A percentile compares a stretch with the other conserved stretches of the same genome.
Conservation (phyloP, 2,888 invertebrate species). For the Acanthacorydalis orientalis region DNA sequence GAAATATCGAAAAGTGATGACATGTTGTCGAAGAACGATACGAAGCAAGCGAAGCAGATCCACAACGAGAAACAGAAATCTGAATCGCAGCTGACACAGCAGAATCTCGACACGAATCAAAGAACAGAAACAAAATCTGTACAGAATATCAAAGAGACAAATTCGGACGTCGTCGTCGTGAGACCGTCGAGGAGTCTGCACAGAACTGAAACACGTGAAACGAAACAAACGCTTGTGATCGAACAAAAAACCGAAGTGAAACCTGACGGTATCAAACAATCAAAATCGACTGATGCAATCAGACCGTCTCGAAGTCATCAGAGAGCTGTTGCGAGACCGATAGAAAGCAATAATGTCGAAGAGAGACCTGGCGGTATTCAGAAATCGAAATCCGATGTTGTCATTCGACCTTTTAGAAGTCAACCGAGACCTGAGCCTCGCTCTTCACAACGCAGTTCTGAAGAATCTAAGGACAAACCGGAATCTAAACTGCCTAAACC, state of each 20-base stretch:
- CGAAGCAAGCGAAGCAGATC: slow-evolving; percentile 3
- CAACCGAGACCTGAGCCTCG: slow-evolving; percentile 3
- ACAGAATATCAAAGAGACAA: too few species aligned
- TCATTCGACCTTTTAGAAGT: neutral
- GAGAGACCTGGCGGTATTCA: slow-evolving; percentile 13
- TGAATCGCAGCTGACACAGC: slow-evolving; percentile 10
- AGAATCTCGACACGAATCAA: too few species aligned
- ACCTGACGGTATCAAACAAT: too few species aligned
- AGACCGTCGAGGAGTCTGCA: too few species aligned
- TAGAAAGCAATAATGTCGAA: slow-evolving; percentile 15
- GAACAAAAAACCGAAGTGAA: too few species aligned
- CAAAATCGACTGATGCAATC: too few species aligned
- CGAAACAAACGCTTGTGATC: too few species aligned
- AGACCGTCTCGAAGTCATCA: slow-evolving; percentile 2
- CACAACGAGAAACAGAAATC: slow-evolving; percentile 9
- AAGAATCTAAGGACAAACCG: too few species aligned
- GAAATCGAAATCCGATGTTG: neutral
- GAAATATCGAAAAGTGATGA: slow-evolving; percentile 12
- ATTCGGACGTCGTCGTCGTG: too few species aligned
- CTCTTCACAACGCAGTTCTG: neutral
- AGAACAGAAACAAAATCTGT: too few species aligned
- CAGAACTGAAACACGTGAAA: too few species aligned
- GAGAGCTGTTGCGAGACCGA: slow-evolving; percentile 10
- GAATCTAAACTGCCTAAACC: too few species aligned
- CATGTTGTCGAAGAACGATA: slow-evolving; percentile 11